phyloP scores from a whole-genome alignment of 37 sponge, comb jelly and placozoan species.

The Diacarnus erythraeanus region DNA sequence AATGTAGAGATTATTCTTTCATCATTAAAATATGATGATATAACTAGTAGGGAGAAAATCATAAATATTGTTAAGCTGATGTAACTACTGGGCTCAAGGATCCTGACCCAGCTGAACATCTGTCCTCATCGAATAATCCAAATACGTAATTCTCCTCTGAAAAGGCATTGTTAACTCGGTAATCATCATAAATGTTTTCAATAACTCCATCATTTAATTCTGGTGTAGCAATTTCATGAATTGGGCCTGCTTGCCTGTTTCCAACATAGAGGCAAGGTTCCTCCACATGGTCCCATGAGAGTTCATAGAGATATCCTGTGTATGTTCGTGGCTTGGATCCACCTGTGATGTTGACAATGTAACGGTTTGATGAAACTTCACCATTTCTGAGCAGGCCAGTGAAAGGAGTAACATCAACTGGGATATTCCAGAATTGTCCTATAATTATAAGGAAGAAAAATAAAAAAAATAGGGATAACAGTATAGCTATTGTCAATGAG shows the following conservation, averaged over 20 bases:
- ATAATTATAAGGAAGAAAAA: background rate
- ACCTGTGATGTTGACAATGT: slow-evolving; percentile 13
- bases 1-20: too few species aligned
- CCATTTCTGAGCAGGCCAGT: slow-evolving; percentile 8
- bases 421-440: slow-evolving; percentile 88
- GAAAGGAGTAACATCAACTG: slow-evolving; percentile 39
- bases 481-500: too few species aligned
- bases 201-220: slow-evolving; percentile 53
- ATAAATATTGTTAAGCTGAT: too few species aligned
- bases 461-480: background rate
- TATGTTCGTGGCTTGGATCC: slow-evolving; percentile 10
- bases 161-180: background rate
- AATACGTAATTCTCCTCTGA: slow-evolving; percentile 7
- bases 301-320: slow-evolving; percentile 37
- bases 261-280: slow-evolving; percentile 58
- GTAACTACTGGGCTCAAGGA: too few species aligned
- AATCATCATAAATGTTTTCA: slow-evolving; percentile 47
- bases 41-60: too few species aligned
- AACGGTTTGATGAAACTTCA: background rate
- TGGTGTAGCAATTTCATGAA: slow-evolving; percentile 13
- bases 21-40: too few species aligned
- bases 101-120: slow-evolving; percentile 1
- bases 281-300: slow-evolving; percentile 40
- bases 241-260: slow-evolving; percentile 47
- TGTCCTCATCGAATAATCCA: slow-evolving; percentile 11